A percentile compares a stretch with the other conserved stretches of the same genome.
Evolutionary conservation across 2,888 invertebrate species (phyloP).

Genomic region (Hydrotaea diabolus): DNA sequence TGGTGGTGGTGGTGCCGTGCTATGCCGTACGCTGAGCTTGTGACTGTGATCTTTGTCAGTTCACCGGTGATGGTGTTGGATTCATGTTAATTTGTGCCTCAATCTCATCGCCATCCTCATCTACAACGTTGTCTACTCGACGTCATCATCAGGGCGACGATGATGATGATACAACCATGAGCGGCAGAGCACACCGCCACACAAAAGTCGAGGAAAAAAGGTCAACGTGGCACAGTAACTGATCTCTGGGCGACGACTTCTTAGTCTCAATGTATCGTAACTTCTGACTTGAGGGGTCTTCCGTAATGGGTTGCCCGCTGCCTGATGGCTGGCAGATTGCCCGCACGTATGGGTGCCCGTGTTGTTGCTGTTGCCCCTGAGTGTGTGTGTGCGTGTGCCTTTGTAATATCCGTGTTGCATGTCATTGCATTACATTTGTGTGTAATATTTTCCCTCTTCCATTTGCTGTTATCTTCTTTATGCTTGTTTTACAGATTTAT

Average conservation of each 20-base stretch:
- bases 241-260: constrained; percentile 49
- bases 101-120: constrained; percentile 26
- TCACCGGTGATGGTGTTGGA: constrained; percentile 33
- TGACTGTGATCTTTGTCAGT: constrained; percentile 39
- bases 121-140: constrained; percentile 3
- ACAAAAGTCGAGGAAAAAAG: constrained; percentile 49
- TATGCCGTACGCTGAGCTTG: not conserved
- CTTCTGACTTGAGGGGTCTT: constrained; percentile 43
- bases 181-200: not conserved
- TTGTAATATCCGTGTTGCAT: constrained; percentile 49
- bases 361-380: not conserved
- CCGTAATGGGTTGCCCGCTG: constrained; percentile 38
- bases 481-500: not conserved
- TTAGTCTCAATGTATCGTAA: constrained; percentile 29
- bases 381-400: not conserved
- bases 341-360: not conserved
- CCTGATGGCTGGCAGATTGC: constrained; percentile 28
- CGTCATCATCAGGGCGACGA: constrained; percentile 2
- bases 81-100: constrained; percentile 59
- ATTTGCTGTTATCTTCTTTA: constrained; percentile 16
- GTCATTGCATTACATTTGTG: constrained; percentile 59
- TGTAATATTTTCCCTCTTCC: not conserved
- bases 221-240: constrained; percentile 55
- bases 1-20: too few species aligned
- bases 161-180: not conserved